Evolutionary conservation across 2,797 vertebrate species (phyloP), one percentile per base, ranked within the genome.

Genomic region (Staurois parvus): DNA sequence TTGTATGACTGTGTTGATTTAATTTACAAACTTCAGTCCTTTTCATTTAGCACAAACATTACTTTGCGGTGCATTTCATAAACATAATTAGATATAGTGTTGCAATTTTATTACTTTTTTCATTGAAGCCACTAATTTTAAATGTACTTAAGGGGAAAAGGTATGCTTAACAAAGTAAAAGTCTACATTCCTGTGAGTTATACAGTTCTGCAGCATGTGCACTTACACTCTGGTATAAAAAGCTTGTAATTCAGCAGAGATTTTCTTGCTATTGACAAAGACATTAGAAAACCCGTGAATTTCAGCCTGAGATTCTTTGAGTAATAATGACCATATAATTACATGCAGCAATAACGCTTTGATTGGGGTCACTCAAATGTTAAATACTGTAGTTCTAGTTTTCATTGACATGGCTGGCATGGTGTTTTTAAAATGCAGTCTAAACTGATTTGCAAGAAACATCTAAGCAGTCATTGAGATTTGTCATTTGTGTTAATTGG

Each of bases 281-380:
- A 17, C 26, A 66, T 66, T 66, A 66, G 26, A 66, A 59, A 79
- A 68, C 34, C 40, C n/a, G 48, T 45, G 76, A 67, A 52, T 67
- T 48, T 34, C 69, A 37, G 67, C 26, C 62, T 42, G 2, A 70
- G 21, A 52, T 32, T 56, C 68, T 59, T 72, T 72, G 24, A 28
- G 34, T 59, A 81, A 72, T 81, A 68, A 81, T 72, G 79, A 62
- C 68, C 66, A 30, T 70, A 42, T 70, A 52, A 70, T 48, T 81
- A 19, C 37, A 24, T 72, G 10, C 32, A 62, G 6, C 32, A 72
- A 59, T 81, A 45, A 72, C 15, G 30, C 28, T 7, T 24, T 40
- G 79, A 81, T 72, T 81, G 68, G 79, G 79, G 68, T 81, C 79
- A 81, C n/a, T 9, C 7, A 81, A 40, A 72, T 81, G 45, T 72